Base-by-base conservation (phyloP, 2,888 invertebrate genomes). In the Diaphora mendica region DNA sequence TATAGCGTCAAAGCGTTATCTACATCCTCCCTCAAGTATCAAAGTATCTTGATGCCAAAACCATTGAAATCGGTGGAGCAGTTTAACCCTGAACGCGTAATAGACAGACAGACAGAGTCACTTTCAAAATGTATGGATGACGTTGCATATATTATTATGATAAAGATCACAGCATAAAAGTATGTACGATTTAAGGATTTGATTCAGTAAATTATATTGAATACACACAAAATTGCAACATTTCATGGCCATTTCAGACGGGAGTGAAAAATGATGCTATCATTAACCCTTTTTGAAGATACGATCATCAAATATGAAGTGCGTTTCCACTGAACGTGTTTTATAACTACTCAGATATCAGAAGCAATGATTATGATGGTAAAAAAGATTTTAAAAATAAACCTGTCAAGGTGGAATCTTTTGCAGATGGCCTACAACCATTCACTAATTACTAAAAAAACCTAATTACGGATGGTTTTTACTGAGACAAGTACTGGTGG, bases 211-310 rank as follows among this genome's bases (percentile, higher is more conserved):
- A 55, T 66, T 20, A 48, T 23, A 67, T 67, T 67, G 20, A 48
- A 67, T 67, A 33, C 33, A n/a, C n/a, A 71, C 64, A 77, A 77
- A 77, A 76, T 71, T 71, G 70, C 70, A 76, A 62, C 74, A 68
- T 71, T 79, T 74, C 78, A 80, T 77, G 82, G 55, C 72, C 64
- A 73, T 70, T 78, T 81, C 79, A 74, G 71, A 70, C 78, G 70
- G 62, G 72, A 74, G 79, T 82, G 85, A 83, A 86, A 86, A 86
- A 85, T 82, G 82, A 83, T 78, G 68, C 65, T 77, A 83, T 86
- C 86, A 84, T 86, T 86, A 86, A 86, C 87, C 85, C 85, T 79
- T 85, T 85, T 83, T 78, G 77, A 77, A 84, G 82, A 85, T 81
- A 71, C 77, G 79, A 81, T 81, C 82, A 80, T 81, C 80, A 84